phyloP scores from a whole-genome alignment of 2,888 invertebrate genomes.

The Leistus spinibarbis region DNA sequence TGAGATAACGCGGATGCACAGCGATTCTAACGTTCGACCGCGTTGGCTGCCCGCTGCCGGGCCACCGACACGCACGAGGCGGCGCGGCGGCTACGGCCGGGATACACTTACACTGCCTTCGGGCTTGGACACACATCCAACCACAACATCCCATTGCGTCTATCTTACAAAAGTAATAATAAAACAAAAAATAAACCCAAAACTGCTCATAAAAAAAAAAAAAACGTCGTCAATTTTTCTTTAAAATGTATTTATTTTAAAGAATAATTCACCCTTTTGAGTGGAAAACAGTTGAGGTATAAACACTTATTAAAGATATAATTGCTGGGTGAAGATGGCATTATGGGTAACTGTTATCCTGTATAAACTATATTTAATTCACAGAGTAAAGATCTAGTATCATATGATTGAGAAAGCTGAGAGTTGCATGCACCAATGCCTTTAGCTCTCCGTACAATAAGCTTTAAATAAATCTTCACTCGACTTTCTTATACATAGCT shows the following conservation, averaged over 20 bases:
- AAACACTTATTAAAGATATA: too few relatives aligned
- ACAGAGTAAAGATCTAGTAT: too few relatives aligned
- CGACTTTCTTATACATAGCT: too few relatives aligned
- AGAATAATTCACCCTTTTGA: too few relatives aligned
- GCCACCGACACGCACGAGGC: neutral
- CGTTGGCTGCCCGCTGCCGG: neutral
- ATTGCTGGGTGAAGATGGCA: too few relatives aligned
- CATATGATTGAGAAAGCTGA: too few relatives aligned
- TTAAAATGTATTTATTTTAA: neutral
- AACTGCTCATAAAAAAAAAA: neutral
- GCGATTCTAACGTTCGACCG: slow-evolving; percentile 5
- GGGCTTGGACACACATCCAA: neutral
- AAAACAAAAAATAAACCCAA: neutral
- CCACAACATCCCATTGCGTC: neutral
- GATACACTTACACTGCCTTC: neutral
- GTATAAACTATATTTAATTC: neutral
- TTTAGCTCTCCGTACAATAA: too few relatives aligned
- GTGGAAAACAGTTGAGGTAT: too few relatives aligned
- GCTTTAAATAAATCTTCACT: too few relatives aligned
- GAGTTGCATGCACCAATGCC: too few relatives aligned
- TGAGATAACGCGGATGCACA: slow-evolving; percentile 32
- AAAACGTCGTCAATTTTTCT: neutral
- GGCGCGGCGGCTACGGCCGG: too few relatives aligned
- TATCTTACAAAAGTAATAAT: neutral
- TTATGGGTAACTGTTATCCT: too few relatives aligned